Conservation (phyloP, 2,797 vertebrate species). For the Pogonophryne albipinna region DNA sequence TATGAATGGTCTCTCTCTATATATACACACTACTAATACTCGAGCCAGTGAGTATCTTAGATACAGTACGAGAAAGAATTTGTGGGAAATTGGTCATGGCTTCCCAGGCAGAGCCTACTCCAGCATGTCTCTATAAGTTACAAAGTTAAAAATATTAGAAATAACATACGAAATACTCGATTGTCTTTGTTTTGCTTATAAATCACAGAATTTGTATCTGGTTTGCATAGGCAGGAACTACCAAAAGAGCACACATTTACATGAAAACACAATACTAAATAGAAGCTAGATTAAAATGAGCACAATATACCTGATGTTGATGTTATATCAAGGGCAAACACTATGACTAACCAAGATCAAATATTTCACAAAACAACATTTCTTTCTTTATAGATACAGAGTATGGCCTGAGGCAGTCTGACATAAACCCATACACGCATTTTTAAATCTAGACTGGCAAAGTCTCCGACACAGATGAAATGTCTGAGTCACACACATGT, state of each 20-base stretch:
- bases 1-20: slow-evolving; percentile 43
- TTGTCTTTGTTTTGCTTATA: no score
- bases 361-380: not conserved
- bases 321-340: not conserved
- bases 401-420: not conserved
- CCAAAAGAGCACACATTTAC: no score
- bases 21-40: slow-evolving; percentile 18
- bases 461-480: slow-evolving; percentile 1
- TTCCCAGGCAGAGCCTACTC: slow-evolving; percentile 17
- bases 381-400: not conserved
- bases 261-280: no score
- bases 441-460: slow-evolving; percentile 3
- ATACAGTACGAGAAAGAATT: slow-evolving; percentile 42
- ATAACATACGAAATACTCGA: no score
- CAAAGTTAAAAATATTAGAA: not conserved
- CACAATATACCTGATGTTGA: no score
- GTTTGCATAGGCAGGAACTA: no score
- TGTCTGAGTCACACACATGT: slow-evolving; percentile 26
- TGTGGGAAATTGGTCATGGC: slow-evolving; percentile 43
- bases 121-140: not conserved
- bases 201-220: no score
- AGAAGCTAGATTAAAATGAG: no score
- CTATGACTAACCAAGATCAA: not conserved
- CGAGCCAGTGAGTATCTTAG: slow-evolving; percentile 47
- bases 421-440: slow-evolving; percentile 8